Evolutionary conservation across 2,797 vertebrate species (phyloP), one percentile per base, ranked within the genome.

Genomic region (Pelochelys cantorii): DNA sequence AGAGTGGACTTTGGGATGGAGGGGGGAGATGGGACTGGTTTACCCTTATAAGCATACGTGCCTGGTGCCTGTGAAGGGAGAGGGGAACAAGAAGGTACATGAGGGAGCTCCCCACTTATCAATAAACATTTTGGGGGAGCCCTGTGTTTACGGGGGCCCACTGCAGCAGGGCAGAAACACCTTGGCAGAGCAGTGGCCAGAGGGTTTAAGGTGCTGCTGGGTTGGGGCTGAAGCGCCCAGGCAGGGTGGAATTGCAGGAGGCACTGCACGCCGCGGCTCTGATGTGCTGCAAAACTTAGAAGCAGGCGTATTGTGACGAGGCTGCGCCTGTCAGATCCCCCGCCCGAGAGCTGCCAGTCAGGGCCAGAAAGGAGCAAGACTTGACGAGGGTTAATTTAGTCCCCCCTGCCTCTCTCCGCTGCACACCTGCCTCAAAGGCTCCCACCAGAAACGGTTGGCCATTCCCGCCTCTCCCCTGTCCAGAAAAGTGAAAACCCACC

Each of bases 401-500:
- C 71, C 71, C 3, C 13, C 71, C 48, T 48, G 71, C 53, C n/a
- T 84, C 60, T 59, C 31, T 15, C 48, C n/a, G 18, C 5, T 13
- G 29, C 13, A 15, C 27, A 18, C 27, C 54, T 65, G 53, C 59
- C n/a, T 29, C 23, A 14, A 42, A 74, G 27, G 23, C 29, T 56
- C 52, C 20, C 11, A 17, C n/a, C 71, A 29, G 18, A 20, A 11
- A 53, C 11, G 17, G 14, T 52, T 11, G 52, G 29, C 77, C 27
- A 52, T n/a, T 29, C 77, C 25, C 15, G 8, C 77, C 52, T 31
- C 29, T n/a, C 59, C 75, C 31, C 7, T 31, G 27, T 0, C 42
- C 1, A 10, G 34, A 22, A n/a, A 12, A 53, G n/a, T 53, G 52
- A 7, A 53, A n/a, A 77, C 11, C 1, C 3, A 1, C 31, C 12